These are phyloP conservation scores for Deilephila porcellus DNA, from an alignment of 2,888 invertebrate genomes.

Conservation along the genomic window DNA sequence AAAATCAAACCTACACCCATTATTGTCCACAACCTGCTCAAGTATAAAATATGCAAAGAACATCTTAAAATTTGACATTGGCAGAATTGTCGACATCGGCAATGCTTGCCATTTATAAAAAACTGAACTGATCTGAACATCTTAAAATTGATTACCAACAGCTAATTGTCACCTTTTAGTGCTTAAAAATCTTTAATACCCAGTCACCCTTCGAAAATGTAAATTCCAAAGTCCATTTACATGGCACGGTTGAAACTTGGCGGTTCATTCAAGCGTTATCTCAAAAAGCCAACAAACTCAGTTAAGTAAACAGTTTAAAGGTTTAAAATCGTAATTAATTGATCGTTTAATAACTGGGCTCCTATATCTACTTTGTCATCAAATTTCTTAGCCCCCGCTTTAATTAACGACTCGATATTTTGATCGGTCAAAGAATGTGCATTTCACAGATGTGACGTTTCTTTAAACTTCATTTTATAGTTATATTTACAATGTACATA, in stretches of 20 bases:
- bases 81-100: too few species aligned
- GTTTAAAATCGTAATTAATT: conserved; percentile 53
- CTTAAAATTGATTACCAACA: too few species aligned
- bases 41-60: too few species aligned
- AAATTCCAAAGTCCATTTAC: conserved; percentile 21
- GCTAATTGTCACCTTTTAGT: neutral
- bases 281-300: conserved; percentile 28
- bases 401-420: conserved; percentile 58
- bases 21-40: too few species aligned
- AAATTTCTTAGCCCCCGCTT: conserved; percentile 51
- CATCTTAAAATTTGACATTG: too few species aligned
- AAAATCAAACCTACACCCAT: too few species aligned
- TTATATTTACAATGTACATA: too few species aligned
- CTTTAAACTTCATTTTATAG: neutral
- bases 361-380: conserved; percentile 58
- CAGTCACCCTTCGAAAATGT: neutral
- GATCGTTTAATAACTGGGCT: conserved; percentile 54
- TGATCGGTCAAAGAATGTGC: conserved; percentile 51
- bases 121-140: too few species aligned
- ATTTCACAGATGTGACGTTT: conserved; percentile 29
- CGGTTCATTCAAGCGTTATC: conserved; percentile 27
- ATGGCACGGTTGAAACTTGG: conserved; percentile 12
- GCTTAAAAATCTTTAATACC: neutral
- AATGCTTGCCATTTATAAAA: too few species aligned
- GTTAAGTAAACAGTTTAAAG: conserved; percentile 29